Evolutionary conservation across 2,113 vertebrate species (phyloP).

Genomic region (Myrmecobius fasciatus): DNA sequence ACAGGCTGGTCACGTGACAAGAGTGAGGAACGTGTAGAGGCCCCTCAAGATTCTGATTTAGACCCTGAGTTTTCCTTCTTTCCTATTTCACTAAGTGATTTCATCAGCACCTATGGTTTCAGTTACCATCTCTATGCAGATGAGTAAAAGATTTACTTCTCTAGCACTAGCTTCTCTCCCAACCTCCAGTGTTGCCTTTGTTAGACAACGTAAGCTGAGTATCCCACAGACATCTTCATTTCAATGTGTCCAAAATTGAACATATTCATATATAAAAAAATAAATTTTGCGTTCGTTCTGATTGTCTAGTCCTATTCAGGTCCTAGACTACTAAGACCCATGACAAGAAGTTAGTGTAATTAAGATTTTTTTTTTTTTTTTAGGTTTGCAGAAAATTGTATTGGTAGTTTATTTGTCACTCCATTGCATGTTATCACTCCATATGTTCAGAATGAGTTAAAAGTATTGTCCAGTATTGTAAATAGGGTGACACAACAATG

Average conservation of each 20-base stretch:
- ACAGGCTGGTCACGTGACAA: not conserved
- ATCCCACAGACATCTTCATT: not conserved
- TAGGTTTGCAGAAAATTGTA: no score
- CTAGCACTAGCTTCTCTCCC: not conserved
- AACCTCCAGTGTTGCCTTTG: not conserved
- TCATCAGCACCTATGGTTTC: not conserved
- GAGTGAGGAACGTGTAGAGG: not conserved
- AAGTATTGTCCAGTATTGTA: slow-evolving; percentile 33
- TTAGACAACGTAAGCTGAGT: not conserved
- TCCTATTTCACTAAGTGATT: not conserved
- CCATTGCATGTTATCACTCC: not conserved
- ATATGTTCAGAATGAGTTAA: not conserved
- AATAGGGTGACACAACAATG: slow-evolving; percentile 27
- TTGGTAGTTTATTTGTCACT: slow-evolving; percentile 44
- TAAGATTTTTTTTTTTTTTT: no score
- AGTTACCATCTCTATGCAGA: not conserved
- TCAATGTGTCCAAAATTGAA: not conserved
- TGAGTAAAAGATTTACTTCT: not conserved
- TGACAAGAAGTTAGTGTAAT: not conserved
- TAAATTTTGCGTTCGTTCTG: not conserved
- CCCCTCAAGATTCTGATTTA: not conserved
- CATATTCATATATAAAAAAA: not conserved
- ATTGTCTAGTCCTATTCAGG: not conserved
- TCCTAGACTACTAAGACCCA: not conserved
- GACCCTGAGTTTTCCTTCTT: not conserved